These are phyloP conservation scores for Stenchaetothrips biformis DNA, from an alignment of 2,888 invertebrate genomes.

Conservation along the genomic window DNA sequence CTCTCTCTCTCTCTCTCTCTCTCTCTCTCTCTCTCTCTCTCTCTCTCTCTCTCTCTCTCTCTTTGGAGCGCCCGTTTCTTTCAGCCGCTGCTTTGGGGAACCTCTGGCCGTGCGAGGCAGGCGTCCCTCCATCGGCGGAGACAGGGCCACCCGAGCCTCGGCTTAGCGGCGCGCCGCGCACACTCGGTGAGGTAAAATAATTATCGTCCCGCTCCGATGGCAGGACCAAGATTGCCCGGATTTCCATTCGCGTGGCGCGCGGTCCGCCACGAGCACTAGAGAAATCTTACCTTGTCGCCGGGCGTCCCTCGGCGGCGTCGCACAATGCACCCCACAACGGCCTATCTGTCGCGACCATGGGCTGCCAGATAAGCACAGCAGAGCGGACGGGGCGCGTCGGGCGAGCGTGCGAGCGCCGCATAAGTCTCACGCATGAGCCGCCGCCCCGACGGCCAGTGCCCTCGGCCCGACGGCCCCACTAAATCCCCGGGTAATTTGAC, in stretches of 20 bases:
- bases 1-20: too few relatives aligned
- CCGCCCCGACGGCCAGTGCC: neutral
- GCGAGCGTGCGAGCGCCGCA: conserved; percentile 14
- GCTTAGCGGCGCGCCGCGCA: neutral
- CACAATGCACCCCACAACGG: neutral
- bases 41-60: too few relatives aligned
- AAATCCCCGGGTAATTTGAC: neutral
- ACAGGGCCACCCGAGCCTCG: neutral
- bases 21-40: too few relatives aligned
- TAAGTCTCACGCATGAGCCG: conserved; percentile 16
- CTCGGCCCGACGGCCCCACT: neutral
- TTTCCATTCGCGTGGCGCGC: neutral
- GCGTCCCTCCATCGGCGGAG: neutral
- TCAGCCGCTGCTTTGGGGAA: too few relatives aligned
- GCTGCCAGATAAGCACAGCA: neutral
- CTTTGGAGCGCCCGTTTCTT: too few relatives aligned
- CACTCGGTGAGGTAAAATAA: conserved; percentile 12
- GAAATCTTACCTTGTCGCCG: neutral
- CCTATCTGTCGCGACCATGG: conserved; percentile 20
- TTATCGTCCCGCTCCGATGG: neutral
- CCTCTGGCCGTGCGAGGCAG: too few relatives aligned
- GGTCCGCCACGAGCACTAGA: neutral
- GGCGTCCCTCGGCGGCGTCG: neutral
- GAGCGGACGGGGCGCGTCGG: neutral
- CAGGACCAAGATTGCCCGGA: neutral